Conservation (phyloP, 2,888 invertebrate genomes). For the Cyclophora punctaria region DNA sequence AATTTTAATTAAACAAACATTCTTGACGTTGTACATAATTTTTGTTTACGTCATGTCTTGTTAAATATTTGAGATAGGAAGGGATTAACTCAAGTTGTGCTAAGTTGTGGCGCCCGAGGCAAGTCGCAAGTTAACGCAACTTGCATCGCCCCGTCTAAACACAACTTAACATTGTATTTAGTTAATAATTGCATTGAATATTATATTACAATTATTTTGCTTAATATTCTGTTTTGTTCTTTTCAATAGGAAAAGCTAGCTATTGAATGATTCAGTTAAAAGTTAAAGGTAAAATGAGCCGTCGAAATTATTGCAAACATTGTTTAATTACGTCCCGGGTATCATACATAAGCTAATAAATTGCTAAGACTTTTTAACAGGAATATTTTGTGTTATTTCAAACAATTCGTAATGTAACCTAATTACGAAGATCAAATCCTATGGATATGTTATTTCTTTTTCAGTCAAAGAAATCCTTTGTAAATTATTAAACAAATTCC, state of each 20-base stretch:
- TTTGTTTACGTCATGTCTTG: conserved; percentile 12
- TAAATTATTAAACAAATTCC: conserved; percentile 19
- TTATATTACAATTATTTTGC: too few species aligned
- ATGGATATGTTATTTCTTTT: not conserved
- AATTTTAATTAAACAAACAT: too few species aligned
- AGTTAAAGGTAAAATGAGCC: too few species aligned
- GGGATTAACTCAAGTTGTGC: conserved; percentile 17
- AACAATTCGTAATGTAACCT: too few species aligned
- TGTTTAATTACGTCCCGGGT: too few species aligned
- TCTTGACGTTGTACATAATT: conserved; percentile 3
- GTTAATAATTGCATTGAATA: conserved; percentile 35
- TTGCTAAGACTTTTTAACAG: too few species aligned
- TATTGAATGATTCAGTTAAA: too few species aligned
- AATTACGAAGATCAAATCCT: not conserved
- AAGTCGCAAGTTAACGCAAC: conserved; percentile 43
- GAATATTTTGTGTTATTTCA: too few species aligned
- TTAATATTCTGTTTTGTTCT: too few species aligned
- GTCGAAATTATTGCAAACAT: too few species aligned
- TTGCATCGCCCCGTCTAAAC: conserved; percentile 40
- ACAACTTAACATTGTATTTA: conserved; percentile 37
- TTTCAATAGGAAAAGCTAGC: too few species aligned
- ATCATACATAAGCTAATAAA: too few species aligned
- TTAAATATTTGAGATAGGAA: conserved; percentile 10
- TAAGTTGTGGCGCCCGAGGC: conserved; percentile 32
- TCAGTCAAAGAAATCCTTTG: conserved; percentile 18